Percentiles rank a stretch among this genome's conserved stretches.
phyloP scores from a whole-genome alignment of 2,888 invertebrate genomes.

The Matsumyia berberina region DNA sequence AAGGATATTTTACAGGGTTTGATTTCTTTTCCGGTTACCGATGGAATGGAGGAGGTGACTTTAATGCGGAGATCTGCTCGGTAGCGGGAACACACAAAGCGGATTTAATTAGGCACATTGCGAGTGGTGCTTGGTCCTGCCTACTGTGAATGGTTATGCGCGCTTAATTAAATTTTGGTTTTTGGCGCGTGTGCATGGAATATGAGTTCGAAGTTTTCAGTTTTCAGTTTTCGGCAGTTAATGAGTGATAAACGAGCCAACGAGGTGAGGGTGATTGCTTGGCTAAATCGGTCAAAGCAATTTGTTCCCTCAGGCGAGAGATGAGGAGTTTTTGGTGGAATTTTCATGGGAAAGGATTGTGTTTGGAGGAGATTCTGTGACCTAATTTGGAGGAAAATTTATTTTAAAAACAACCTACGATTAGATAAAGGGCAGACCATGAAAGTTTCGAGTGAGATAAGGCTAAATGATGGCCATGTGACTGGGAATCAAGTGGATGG shows the following conservation, averaged over 20 bases:
- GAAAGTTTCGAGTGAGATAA: too few relatives aligned
- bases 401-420: too few relatives aligned
- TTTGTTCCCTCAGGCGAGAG: background rate
- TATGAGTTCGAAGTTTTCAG: slow-evolving; percentile 21
- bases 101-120: slow-evolving; percentile 45
- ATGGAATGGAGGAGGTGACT: background rate
- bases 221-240: too few relatives aligned
- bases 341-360: too few relatives aligned
- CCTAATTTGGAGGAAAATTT: background rate
- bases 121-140: slow-evolving; percentile 11
- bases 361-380: background rate
- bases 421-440: too few relatives aligned
- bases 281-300: slow-evolving; percentile 18
- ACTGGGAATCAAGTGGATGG: too few relatives aligned
- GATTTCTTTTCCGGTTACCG: background rate
- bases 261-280: slow-evolving; percentile 34
- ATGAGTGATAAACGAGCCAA: slow-evolving; percentile 33
- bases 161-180: slow-evolving; percentile 47
- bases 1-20: background rate
- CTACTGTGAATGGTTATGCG: slow-evolving; percentile 1
- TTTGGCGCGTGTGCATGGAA: slow-evolving; percentile 28
- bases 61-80: background rate
- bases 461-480: too few relatives aligned
- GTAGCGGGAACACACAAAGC: slow-evolving; percentile 6
- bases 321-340: background rate